Conservation (phyloP, 1,140 invertebrate genomes). For the Tribolium castaneum region DNA sequence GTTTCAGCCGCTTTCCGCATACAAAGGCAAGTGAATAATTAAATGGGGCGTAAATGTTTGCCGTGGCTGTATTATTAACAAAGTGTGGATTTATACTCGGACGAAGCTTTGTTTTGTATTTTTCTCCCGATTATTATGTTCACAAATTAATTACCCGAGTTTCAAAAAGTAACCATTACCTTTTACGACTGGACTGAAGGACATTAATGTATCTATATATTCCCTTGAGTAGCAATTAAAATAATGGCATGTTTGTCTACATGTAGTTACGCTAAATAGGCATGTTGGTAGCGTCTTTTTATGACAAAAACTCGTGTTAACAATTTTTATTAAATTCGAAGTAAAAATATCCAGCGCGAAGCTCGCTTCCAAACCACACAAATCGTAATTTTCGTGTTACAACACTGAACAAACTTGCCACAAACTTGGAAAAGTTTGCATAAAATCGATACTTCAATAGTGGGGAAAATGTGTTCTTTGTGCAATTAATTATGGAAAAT, state of each 20-base stretch:
- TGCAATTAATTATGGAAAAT: no score
- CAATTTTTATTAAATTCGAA: no score
- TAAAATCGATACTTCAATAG: no score
- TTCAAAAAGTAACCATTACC: neutral
- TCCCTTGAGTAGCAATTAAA: neutral
- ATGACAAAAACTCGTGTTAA: neutral
- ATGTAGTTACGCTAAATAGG: neutral
- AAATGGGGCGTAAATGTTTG: neutral
- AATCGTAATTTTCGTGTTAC: no score
- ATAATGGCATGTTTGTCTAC: neutral
- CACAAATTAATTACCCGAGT: neutral
- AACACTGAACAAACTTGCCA: no score
- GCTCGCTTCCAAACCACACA: no score
- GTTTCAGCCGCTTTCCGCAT: neutral
- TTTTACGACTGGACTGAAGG: neutral
- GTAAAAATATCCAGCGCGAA: no score
- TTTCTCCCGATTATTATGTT: neutral
- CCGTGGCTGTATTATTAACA: neutral
- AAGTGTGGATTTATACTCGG: neutral
- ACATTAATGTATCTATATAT: neutral
- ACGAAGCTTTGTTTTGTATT: neutral
- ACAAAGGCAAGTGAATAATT: neutral
- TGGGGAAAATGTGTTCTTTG: no score
- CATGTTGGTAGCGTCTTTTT: neutral
- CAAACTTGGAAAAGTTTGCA: no score